Evolutionary conservation across 2,888 invertebrate genomes (phyloP).

Genomic region (Orthosia gracilis): DNA sequence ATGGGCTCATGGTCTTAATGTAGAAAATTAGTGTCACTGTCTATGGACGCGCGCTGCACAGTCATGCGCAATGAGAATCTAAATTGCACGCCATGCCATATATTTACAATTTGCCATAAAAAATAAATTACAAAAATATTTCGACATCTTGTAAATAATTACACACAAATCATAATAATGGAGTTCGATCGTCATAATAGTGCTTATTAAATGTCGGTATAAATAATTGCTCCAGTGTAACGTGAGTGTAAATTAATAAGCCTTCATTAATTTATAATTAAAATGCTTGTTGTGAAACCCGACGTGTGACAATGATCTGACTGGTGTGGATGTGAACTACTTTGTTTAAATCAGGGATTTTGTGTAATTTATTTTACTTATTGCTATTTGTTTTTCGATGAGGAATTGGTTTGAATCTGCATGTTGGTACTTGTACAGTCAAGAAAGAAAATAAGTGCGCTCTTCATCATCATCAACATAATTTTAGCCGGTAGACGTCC

Average conservation of each 20-base stretch:
- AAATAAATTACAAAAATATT: neutral
- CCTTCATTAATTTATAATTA: slow-evolving; percentile 47
- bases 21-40: no score
- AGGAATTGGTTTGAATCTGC: neutral
- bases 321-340: neutral
- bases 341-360: neutral
- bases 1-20: no score
- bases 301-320: slow-evolving; percentile 11
- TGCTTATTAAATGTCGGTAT: slow-evolving; percentile 43
- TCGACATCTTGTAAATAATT: slow-evolving; percentile 29
- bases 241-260: slow-evolving; percentile 50
- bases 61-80: no score
- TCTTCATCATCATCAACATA: no score
- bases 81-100: no score
- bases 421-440: neutral
- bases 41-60: no score
- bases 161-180: slow-evolving; percentile 34
- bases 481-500: no score
- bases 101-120: neutral
- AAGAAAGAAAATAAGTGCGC: neutral
- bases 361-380: neutral
- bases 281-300: slow-evolving; percentile 22
- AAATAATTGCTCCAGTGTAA: slow-evolving; percentile 45
- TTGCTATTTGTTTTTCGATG: neutral
- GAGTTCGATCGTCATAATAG: slow-evolving; percentile 24